These are phyloP conservation scores for Bombus difficillimus DNA, from an alignment of 1,140 invertebrate species.

Conservation along the genomic window DNA sequence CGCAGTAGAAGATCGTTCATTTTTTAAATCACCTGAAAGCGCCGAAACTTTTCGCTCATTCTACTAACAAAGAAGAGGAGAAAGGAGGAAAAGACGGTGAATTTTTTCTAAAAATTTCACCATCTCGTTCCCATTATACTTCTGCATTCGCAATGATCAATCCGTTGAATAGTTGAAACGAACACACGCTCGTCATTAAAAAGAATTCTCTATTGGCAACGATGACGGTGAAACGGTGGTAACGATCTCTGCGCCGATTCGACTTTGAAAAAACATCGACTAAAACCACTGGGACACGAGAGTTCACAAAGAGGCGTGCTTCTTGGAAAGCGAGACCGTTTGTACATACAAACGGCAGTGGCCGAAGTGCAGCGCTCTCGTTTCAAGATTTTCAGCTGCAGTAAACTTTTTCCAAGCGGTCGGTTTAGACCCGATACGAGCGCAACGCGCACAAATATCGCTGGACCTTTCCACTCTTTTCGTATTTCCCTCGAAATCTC, in stretches of 20 bases:
- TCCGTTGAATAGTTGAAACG: background rate
- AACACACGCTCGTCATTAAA: background rate
- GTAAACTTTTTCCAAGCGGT: constrained; percentile 25
- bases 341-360: constrained; percentile 10
- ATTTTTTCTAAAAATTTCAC: background rate
- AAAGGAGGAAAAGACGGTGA: background rate
- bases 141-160: background rate
- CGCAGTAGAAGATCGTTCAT: too few relatives aligned
- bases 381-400: constrained; percentile 33
- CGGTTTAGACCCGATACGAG: background rate
- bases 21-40: too few relatives aligned
- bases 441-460: constrained; percentile 25
- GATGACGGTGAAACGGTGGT: background rate
- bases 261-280: background rate
- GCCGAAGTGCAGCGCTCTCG: constrained; percentile 24
- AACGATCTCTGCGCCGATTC: background rate
- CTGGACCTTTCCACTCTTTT: background rate
- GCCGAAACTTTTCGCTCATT: background rate
- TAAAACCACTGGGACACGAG: background rate
- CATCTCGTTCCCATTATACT: background rate
- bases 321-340: background rate
- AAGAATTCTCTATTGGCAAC: background rate
- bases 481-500: background rate
- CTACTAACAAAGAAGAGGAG: background rate
- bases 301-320: background rate